Conservation (phyloP, 2,888 invertebrate genomes). For the Lepidonotus clava region DNA sequence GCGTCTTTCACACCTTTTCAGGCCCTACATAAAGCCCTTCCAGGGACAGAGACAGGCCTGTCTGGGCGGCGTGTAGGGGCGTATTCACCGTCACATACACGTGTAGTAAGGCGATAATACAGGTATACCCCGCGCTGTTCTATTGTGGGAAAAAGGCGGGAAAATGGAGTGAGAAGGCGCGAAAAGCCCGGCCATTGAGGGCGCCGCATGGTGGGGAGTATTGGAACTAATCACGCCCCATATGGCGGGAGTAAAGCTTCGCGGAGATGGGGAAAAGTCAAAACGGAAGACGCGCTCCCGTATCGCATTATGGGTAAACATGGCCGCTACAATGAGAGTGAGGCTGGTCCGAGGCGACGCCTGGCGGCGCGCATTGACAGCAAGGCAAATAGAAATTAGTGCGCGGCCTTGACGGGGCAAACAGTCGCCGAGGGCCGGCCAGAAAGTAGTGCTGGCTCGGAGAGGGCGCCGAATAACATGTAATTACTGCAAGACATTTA, state of each 20-base stretch:
- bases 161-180: slow-evolving; percentile 12
- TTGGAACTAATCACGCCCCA: slow-evolving; percentile 40
- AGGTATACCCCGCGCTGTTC: background rate
- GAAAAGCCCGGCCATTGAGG: background rate
- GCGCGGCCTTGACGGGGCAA: background rate
- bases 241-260: background rate
- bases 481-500: slow-evolving; percentile 35
- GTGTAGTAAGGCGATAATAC: background rate
- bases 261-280: slow-evolving; percentile 53
- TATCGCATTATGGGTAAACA: slow-evolving; percentile 49
- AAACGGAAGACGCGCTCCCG: slow-evolving; percentile 30
- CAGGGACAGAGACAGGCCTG: background rate
- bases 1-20: no score
- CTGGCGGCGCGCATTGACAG: slow-evolving; percentile 28
- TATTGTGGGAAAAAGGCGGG: background rate
- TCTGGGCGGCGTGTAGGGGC: background rate
- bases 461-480: slow-evolving; percentile 41
- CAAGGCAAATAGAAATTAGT: slow-evolving; percentile 50
- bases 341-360: background rate
- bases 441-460: slow-evolving; percentile 11
- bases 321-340: slow-evolving; percentile 39
- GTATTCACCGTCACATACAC: background rate
- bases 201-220: background rate
- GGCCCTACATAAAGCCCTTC: no score
- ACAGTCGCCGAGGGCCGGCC: background rate